These are phyloP conservation scores for Gallinago jamesoni DNA, from an alignment of 2,113 vertebrate species.

Conservation along the genomic window DNA sequence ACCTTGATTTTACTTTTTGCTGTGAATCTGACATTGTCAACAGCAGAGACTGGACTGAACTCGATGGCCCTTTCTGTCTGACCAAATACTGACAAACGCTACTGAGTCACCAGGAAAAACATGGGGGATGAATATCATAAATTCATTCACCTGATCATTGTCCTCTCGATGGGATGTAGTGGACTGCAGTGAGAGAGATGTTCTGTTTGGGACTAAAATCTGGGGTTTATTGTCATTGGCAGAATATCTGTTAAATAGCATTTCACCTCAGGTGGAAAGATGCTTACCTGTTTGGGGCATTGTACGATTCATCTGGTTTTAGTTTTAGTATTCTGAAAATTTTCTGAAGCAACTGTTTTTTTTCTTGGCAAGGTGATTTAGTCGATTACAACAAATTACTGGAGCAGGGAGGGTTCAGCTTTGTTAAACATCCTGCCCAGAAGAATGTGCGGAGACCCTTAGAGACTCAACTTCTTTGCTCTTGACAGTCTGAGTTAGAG, in stretches of 20 bases:
- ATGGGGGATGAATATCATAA: background rate
- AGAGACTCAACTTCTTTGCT: background rate
- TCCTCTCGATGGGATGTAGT: background rate
- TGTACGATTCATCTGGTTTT: background rate
- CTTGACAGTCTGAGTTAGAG: background rate
- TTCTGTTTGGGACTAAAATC: background rate
- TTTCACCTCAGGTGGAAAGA: background rate
- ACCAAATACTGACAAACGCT: background rate
- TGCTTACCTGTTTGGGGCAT: background rate
- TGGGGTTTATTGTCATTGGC: background rate
- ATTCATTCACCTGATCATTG: background rate
- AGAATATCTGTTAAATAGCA: background rate
- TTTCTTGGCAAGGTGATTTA: background rate
- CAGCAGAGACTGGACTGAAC: background rate
- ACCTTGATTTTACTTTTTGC: background rate
- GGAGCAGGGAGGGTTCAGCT: background rate
- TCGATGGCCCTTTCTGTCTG: background rate
- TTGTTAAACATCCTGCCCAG: background rate
- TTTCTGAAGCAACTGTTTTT: background rate
- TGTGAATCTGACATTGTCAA: background rate
- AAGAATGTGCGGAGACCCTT: background rate
- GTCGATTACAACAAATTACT: background rate
- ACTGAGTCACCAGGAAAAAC: background rate
- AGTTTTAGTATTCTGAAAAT: background rate
- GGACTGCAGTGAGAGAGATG: background rate